Evolutionary conservation across 2,888 invertebrate species (phyloP).

Genomic region (Melanostoma scalare): DNA sequence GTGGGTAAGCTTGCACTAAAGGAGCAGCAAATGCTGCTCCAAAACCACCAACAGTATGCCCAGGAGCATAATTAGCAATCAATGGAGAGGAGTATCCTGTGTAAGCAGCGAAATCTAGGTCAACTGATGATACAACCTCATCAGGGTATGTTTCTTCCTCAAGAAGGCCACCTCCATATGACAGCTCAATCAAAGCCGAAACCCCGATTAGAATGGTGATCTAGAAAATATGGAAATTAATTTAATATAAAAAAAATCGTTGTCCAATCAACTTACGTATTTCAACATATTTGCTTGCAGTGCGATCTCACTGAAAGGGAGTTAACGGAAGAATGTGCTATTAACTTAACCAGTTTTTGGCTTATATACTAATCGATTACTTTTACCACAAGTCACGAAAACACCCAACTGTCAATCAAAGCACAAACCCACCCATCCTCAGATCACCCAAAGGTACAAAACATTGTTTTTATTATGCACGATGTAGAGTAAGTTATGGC

Average conservation of each 20-base stretch:
- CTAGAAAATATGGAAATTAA: conserved; percentile 6
- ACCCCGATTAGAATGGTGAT: conserved; percentile 17
- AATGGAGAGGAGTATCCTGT: conserved; percentile 32
- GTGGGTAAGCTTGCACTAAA: background rate
- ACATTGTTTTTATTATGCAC: conserved; percentile 58
- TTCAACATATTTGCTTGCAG: conserved; percentile 23
- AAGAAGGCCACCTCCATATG: conserved; percentile 39
- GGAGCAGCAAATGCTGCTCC: background rate
- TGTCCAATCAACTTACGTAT: conserved; percentile 29
- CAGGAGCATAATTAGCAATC: conserved; percentile 6
- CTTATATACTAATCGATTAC: conserved; percentile 52
- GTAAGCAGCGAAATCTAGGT: conserved; percentile 27
- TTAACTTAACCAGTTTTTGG: conserved; percentile 40
- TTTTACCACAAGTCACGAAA: conserved; percentile 28
- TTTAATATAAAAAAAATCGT: too few species aligned
- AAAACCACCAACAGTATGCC: conserved; percentile 1
- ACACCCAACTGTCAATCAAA: conserved; percentile 10
- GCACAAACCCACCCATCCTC: conserved; percentile 9
- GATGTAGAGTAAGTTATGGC: conserved; percentile 42
- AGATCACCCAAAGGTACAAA: conserved; percentile 51
- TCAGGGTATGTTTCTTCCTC: conserved; percentile 42
- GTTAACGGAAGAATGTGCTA: conserved; percentile 56
- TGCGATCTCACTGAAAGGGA: conserved; percentile 29
- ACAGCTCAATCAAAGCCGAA: conserved; percentile 13
- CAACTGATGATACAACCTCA: conserved; percentile 20